These are phyloP conservation scores for Toxonevra muliebris DNA, from an alignment of 2,888 invertebrate genomes.

Conservation along the genomic window DNA sequence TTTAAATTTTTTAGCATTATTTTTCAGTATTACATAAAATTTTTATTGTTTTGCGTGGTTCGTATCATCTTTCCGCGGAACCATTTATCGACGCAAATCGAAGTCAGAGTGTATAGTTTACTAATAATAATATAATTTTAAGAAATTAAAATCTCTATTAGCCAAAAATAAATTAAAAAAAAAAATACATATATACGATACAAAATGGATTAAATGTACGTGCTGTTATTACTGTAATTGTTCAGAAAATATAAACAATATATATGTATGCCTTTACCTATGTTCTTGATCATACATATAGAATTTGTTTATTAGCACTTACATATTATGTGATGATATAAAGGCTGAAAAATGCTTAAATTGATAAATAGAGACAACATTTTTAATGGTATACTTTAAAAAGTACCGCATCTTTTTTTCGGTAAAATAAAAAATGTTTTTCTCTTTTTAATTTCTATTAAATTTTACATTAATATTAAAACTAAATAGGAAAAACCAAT, in stretches of 20 bases:
- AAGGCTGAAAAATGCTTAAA: background rate
- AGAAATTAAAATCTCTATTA: too few species aligned
- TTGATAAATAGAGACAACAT: background rate
- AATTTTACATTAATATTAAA: conserved; percentile 5
- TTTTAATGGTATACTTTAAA: too few species aligned
- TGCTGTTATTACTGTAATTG: conserved; percentile 4
- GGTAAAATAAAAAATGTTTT: background rate
- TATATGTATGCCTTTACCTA: conserved; percentile 14
- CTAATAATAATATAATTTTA: too few species aligned
- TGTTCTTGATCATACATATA: conserved; percentile 22
- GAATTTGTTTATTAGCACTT: conserved; percentile 23
- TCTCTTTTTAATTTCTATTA: background rate
- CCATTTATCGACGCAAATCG: too few species aligned
- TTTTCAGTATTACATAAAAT: too few species aligned
- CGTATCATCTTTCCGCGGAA: too few species aligned
- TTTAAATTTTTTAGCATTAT: too few species aligned
- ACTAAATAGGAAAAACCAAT: background rate
- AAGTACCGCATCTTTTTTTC: background rate
- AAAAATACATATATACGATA: conserved; percentile 24
- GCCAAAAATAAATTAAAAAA: conserved; percentile 11
- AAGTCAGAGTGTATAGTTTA: too few species aligned
- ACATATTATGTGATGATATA: background rate
- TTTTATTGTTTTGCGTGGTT: too few species aligned
- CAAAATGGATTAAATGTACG: conserved; percentile 23
- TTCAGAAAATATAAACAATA: conserved; percentile 22